A percentile compares a stretch with the other conserved stretches of the same genome.
These are phyloP conservation scores for Ophthalmolycus amberensis DNA, from an alignment of 2,113 vertebrate genomes.

Conservation along the genomic window DNA sequence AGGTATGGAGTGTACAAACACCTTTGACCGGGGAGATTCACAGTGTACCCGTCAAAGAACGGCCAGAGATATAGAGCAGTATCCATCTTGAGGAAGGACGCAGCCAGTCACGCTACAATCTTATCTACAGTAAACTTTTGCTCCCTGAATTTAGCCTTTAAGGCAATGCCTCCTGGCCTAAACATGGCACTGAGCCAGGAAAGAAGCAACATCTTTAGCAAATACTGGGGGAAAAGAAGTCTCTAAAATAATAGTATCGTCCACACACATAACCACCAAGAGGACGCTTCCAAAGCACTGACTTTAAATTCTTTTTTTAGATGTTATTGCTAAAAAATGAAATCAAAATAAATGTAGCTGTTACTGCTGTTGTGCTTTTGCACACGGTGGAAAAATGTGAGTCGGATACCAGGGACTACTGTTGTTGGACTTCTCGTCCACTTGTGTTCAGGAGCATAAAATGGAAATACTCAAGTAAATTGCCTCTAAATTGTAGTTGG, in stretches of 20 bases:
- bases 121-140: not conserved
- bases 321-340: too few species aligned
- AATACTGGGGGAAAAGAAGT: not conserved
- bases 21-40: not conserved
- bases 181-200: not conserved
- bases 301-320: not conserved
- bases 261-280: not conserved
- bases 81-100: constrained; percentile 3
- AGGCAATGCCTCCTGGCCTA: not conserved
- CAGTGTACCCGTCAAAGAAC: constrained; percentile 3
- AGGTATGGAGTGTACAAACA: not conserved
- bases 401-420: not conserved
- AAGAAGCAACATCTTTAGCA: not conserved
- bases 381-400: not conserved
- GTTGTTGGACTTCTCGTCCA: not conserved
- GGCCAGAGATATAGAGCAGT: constrained; percentile 1
- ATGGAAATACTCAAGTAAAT: not conserved
- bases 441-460: not conserved
- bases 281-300: not conserved
- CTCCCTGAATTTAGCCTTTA: constrained; percentile 2
- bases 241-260: not conserved
- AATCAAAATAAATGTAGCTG: not conserved
- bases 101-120: constrained; percentile 8
- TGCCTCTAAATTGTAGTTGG: not conserved
- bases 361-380: not conserved